These are phyloP conservation scores for Choloepus hoffmanni DNA, from an alignment of 2,113 vertebrate species.

Conservation along the genomic window DNA sequence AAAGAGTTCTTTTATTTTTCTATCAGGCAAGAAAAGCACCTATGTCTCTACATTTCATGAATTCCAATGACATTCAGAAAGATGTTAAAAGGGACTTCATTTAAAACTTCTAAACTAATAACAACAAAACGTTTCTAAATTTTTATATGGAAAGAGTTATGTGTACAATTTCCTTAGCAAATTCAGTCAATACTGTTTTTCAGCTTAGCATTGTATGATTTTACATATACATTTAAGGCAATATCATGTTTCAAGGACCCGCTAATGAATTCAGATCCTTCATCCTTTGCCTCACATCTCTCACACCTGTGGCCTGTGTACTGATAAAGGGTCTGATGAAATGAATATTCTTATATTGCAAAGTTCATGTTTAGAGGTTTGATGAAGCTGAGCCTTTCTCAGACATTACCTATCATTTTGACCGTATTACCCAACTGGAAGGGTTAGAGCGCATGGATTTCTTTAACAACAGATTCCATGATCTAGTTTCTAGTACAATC, in stretches of 20 bases:
- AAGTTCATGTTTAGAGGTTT: background rate
- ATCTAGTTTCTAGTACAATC: background rate
- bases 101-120: constrained; percentile 51
- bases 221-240: background rate
- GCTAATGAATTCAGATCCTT: background rate
- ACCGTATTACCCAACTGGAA: background rate
- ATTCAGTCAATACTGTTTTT: constrained; percentile 31
- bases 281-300: background rate
- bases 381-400: background rate
- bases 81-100: constrained; percentile 41
- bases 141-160: background rate
- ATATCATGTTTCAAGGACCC: background rate
- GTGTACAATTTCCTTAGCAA: background rate
- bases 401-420: background rate
- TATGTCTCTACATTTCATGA: background rate
- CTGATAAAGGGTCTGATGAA: background rate
- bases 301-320: background rate
- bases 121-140: constrained; percentile 24
- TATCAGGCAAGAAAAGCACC: background rate
- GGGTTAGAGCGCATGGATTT: background rate
- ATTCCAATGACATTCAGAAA: background rate
- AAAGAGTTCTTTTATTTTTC: background rate
- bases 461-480: background rate
- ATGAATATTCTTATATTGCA: background rate
- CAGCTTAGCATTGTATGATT: constrained; percentile 7